These are phyloP conservation scores for Ceriagrion tenellum DNA, from an alignment of 2,888 invertebrate genomes.

Conservation along the genomic window DNA sequence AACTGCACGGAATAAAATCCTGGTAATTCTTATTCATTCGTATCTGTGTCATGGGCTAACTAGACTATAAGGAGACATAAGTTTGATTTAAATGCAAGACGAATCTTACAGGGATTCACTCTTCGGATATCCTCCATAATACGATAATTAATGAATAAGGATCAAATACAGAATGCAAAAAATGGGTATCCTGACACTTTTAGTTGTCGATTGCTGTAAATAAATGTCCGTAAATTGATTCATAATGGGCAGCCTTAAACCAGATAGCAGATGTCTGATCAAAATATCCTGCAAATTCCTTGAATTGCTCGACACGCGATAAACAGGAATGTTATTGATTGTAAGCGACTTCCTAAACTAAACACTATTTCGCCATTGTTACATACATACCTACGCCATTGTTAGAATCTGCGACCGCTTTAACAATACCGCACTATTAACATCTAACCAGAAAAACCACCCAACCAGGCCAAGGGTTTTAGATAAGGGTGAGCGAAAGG, in stretches of 20 bases:
- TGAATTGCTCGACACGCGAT: conserved; percentile 11
- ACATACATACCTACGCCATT: no score
- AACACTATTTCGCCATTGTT: conserved; percentile 55
- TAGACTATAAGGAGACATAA: no score
- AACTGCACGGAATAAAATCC: no score
- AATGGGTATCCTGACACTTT: conserved; percentile 29
- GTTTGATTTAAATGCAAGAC: conserved; percentile 60
- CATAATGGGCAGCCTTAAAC: conserved; percentile 57
- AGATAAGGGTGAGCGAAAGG: no score
- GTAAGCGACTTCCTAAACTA: conserved; percentile 62
- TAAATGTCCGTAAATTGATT: conserved; percentile 6
- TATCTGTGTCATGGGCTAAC: no score
- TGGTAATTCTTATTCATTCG: no score
- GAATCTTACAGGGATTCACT: conserved; percentile 29
- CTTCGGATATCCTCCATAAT: conserved; percentile 35
- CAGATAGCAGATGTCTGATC: conserved; percentile 45
- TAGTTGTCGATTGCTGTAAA: conserved; percentile 2
- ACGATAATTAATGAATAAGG: conserved; percentile 45
- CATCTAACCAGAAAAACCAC: no score
- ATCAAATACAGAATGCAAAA: conserved; percentile 52
- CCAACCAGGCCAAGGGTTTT: no score
- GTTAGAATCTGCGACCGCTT: no score
- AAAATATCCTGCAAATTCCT: conserved; percentile 45
- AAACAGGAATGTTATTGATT: conserved; percentile 55
- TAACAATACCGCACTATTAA: no score